phyloP scores from a whole-genome alignment of 2,888 invertebrate species.

The Gortyna flavago region DNA sequence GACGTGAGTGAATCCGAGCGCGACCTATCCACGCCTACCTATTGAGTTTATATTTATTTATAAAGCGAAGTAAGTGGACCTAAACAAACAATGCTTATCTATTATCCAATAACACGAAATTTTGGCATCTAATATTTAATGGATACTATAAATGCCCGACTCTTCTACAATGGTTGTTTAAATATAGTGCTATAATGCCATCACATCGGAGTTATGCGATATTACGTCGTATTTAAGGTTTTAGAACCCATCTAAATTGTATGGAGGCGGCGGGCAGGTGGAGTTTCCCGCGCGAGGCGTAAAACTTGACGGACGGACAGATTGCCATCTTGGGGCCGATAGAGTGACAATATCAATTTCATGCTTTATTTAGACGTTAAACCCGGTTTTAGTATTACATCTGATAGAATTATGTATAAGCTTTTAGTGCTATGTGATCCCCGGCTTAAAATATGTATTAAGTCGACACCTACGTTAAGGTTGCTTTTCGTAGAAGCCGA shows the following conservation, averaged over 20 bases:
- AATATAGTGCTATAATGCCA: conserved; percentile 33
- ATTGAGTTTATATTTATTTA: conserved; percentile 14
- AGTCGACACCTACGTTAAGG: conserved; percentile 21
- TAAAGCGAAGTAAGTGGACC: not conserved
- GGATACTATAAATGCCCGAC: not conserved
- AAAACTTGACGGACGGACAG: conserved; percentile 65
- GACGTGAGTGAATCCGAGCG: conserved; percentile 18
- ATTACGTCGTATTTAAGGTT: conserved; percentile 60
- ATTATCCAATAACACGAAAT: not conserved
- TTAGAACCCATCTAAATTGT: conserved; percentile 69
- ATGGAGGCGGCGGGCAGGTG: conserved; percentile 63
- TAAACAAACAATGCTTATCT: conserved; percentile 14
- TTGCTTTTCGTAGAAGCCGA: conserved; percentile 1
- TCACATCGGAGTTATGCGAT: conserved; percentile 45
- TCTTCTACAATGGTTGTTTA: conserved; percentile 25
- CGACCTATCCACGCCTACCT: not conserved
- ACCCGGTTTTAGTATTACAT: conserved; percentile 55
- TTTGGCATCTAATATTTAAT: conserved; percentile 21
- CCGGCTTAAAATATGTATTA: conserved; percentile 27
- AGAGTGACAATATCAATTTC: conserved; percentile 60
- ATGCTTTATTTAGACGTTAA: conserved; percentile 61
- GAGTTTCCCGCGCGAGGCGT: conserved; percentile 53
- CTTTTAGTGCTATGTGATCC: conserved; percentile 36
- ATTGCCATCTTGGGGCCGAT: conserved; percentile 56
- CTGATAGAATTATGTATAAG: conserved; percentile 50